Conservation (phyloP, 1,140 invertebrate species). For the Agrypnia vestita region DNA sequence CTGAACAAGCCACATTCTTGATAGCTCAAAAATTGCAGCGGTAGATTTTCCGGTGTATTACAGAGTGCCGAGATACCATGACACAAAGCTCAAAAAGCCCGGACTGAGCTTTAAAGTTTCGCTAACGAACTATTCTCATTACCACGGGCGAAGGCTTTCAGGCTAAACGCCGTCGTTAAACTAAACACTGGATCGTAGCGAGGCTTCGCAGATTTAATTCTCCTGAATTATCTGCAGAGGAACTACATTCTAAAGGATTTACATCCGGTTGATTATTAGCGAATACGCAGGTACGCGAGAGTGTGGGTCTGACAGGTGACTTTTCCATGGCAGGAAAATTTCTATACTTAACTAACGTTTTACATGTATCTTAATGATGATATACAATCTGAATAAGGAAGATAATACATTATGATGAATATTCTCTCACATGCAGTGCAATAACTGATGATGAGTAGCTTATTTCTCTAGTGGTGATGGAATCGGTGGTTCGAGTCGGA, state of each 20-base stretch:
- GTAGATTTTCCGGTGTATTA: background rate
- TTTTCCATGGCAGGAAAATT: too few relatives aligned
- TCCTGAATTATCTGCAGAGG: conserved; percentile 6
- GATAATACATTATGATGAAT: too few relatives aligned
- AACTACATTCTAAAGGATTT: conserved; percentile 20
- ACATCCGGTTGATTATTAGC: background rate
- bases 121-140: conserved; percentile 42
- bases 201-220: conserved; percentile 17
- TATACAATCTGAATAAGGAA: too few relatives aligned
- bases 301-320: too few relatives aligned
- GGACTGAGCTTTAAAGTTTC: conserved; percentile 24
- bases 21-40: background rate
- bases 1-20: too few relatives aligned
- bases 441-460: too few relatives aligned
- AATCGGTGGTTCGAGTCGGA: too few relatives aligned
- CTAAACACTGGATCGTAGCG: conserved; percentile 27
- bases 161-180: conserved; percentile 28
- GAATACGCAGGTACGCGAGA: too few relatives aligned
- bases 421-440: too few relatives aligned
- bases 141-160: conserved; percentile 1
- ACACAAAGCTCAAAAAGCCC: conserved; percentile 17
- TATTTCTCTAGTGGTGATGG: too few relatives aligned
- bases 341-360: too few relatives aligned
- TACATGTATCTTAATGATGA: too few relatives aligned
- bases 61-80: background rate